Evolutionary conservation across 2,888 invertebrate genomes (phyloP), one percentile per base, ranked within the genome.

Genomic region (Antheraea assamensis): DNA sequence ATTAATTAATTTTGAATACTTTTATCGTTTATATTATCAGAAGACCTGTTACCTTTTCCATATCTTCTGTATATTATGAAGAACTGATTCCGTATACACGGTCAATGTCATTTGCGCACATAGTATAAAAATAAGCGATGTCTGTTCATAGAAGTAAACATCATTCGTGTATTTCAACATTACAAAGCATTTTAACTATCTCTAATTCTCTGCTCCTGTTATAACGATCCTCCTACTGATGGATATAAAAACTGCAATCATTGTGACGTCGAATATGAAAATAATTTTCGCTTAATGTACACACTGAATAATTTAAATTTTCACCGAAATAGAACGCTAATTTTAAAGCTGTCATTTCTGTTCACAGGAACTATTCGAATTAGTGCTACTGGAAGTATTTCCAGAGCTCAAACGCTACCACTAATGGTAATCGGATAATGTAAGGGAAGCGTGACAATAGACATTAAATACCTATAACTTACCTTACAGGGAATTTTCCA

Each of bases 311-410:
- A 24, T 64, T 17, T 4, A 30, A 15, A 64, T 64, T 24, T 27
- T 27, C 24, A 27, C 4, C 15, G 10, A 27, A 27, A 19, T 30
- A 30, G 17, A 64, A 27, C 17, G 7, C 10, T 24, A n/a, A 8
- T 58, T 58, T 30, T 64, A 64, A 61, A 64, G 0, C 13, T 30
- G 71, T 76, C n/a, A 76, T 78, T 42, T 76, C 75, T 76, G 79
- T 83, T 95, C 95, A 15, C 92, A 97, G 97, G 96, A 96, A 86
- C 90, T 97, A 76, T 94, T 97, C 78, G 96, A 96, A 88, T 90
- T 96, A 71, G 90, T 96, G 71, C 93, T 97, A 81, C 87, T 96
- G 76, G 96, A 97, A 90, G 94, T 96, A 80, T 97, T 96, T 86
- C 97, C 97, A 24, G 96, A 97, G 91, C 93, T 96, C 79, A 96